Evolutionary conservation across 2,888 invertebrate genomes (phyloP).

Genomic region (Choreutis nemorana): DNA sequence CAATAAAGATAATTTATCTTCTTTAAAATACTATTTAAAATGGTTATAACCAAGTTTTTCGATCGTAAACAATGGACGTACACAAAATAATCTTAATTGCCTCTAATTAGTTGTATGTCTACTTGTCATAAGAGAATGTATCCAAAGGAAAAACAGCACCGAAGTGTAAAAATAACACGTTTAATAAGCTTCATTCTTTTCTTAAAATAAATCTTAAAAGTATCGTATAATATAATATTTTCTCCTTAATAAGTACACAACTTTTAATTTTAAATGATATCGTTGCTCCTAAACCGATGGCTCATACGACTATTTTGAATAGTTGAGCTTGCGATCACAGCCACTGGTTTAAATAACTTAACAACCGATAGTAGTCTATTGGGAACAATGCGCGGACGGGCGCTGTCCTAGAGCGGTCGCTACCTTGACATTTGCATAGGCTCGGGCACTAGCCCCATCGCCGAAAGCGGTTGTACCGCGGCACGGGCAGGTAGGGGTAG

Average conservation of each 20-base stretch:
- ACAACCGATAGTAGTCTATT: conserved; percentile 29
- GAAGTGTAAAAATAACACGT: too few species aligned
- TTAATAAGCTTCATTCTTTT: too few species aligned
- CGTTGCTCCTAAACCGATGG: conserved; percentile 33
- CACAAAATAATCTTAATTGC: too few species aligned
- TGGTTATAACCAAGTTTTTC: too few species aligned
- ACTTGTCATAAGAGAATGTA: too few species aligned
- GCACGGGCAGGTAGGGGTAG: conserved; percentile 54
- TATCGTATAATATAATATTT: conserved; percentile 14
- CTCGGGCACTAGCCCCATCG: conserved; percentile 52
- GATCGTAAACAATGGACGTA: too few species aligned
- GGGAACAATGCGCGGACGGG: conserved; percentile 22
- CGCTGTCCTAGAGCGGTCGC: conserved; percentile 24
- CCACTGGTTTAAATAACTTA: conserved; percentile 43
- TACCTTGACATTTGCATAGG: conserved; percentile 53
- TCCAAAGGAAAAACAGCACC: too few species aligned
- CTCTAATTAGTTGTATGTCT: too few species aligned
- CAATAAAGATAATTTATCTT: too few species aligned
- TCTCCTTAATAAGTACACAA: conserved; percentile 20
- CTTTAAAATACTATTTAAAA: too few species aligned
- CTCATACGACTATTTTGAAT: too few species aligned
- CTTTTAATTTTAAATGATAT: too few species aligned
- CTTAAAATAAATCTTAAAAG: conserved; percentile 5
- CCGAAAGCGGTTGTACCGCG: conserved; percentile 48
- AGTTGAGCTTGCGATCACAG: conserved; percentile 51